Evolutionary conservation across 2,888 invertebrate genomes (phyloP), one percentile per base, ranked within the genome.

Genomic region (Mylabris sibirica): DNA sequence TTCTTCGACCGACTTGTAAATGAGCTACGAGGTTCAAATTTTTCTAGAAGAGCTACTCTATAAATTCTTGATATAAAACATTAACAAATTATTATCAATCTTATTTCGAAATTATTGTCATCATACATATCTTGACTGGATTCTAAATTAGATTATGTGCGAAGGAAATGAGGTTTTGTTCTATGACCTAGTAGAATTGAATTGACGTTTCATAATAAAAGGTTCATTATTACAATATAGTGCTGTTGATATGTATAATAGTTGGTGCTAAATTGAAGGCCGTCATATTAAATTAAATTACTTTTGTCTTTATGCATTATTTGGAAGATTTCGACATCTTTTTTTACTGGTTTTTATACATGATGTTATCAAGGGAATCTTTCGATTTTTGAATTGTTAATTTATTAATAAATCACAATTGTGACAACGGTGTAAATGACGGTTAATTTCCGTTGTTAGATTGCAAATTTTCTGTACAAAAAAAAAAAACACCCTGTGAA

Each of bases 181-280:
- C 20, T 49, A 49, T 49, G 49, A 49, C 49, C 49, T 49, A 49
- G 49, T 49, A 20, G 49, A 49, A 49, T 49, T 49, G 20, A 49
- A 49, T 49, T 49, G 49, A 49, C 49, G 49, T 49, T 20, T 3
- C 1, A 8, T 49, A 30, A 20, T 49, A 49, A 20, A 49, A 49
- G 17, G 49, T 49, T 49, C 49, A 49, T 49, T 49, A 49, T 49
- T 20, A 49, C 9, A 49, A 20, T 30, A 30, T 8, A 30, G 30
- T 30, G 8, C 8, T 30, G 30, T 30, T 30, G 30, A 5, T 30
- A 8, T 30, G n/a, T n/a, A 8, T 30, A 30, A 30, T 30, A 30
- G 30, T n/a, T 41, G 41, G 14, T 49, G 49, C 49, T 49, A 49
- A 49, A 49, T 49, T 49, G 49, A 49, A 49, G 49, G 49, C 30